Evolutionary conservation across 1,140 invertebrate genomes (phyloP).

Genomic region (Hycleus phaleratus): DNA sequence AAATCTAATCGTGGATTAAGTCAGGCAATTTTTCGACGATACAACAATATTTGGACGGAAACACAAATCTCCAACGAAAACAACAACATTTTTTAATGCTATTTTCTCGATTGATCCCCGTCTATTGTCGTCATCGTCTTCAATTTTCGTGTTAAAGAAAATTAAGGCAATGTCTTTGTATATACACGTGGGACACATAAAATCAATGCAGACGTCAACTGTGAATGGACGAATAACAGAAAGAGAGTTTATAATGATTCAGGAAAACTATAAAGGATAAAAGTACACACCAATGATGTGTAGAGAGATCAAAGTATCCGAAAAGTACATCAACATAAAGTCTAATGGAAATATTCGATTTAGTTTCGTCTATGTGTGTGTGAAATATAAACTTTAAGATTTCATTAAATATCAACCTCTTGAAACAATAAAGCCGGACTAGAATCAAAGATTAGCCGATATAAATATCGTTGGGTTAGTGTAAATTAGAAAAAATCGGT

Average conservation of each 20-base stretch:
- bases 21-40: no score
- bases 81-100: neutral
- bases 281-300: conserved; percentile 28
- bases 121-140: no score
- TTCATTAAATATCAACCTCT: conserved; percentile 8
- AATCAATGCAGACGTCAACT: conserved; percentile 30
- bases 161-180: conserved; percentile 22
- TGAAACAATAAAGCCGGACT: conserved; percentile 15
- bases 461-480: conserved; percentile 5
- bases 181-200: conserved; percentile 36
- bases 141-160: neutral
- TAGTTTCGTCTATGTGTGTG: neutral
- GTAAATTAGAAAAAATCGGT: conserved; percentile 4
- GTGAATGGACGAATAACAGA: conserved; percentile 30
- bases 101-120: neutral
- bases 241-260: conserved; percentile 30
- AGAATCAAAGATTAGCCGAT: conserved; percentile 9
- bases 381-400: conserved; percentile 13
- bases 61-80: neutral
- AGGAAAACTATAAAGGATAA: conserved; percentile 33
- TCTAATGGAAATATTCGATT: conserved; percentile 26
- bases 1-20: no score
- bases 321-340: conserved; percentile 25
- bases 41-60: no score
- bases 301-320: conserved; percentile 31